Base-by-base conservation (phyloP, 2,113 vertebrate genomes). In the Anhinga anhinga region DNA sequence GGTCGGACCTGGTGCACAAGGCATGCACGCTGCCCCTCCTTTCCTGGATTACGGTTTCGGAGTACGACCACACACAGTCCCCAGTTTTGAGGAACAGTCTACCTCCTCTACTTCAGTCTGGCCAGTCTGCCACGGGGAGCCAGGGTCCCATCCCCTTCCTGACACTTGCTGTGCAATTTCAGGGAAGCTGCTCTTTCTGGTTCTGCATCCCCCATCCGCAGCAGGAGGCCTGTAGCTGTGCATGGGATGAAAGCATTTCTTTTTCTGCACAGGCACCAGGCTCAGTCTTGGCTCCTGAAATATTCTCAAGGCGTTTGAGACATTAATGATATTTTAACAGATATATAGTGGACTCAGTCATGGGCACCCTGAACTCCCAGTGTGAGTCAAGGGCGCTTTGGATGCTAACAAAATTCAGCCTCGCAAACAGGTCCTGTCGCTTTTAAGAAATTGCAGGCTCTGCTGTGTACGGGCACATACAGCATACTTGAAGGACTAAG, bases 401-500 rank as follows among this genome's bases (percentile, higher is more conserved):
- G 73, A 65, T 56, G 20, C 50, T 26, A 11, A 25, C 45, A 82
- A 59, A 91, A 85, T 72, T 53, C 70, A 76, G 52, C 87, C 74
- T 62, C 38, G 4, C 26, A 66, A 89, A 36, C 65, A 38, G 36
- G 34, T 72, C 62, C 69, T 62, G 44, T 30, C 91, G 86, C 76
- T 79, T 82, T 79, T 63, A 93, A 71, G 88, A 81, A 88, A 70
- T 15, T 21, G 12, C 77, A 96, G 80, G 73, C 32, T 89, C 56
- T 78, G 44, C 77, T 65, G 58, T 52, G 50, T 27, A 26, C 45
- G 42, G 77, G 76, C 80, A 95, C 45, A n/a, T 94, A 34, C 67
- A 36, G 74, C 66, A 63, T 59, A 94, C 36, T 76, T 92, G 80
- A 94, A 96, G 82, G 80, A 88, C 82, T 94, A 82, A 76, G 82